Evolutionary conservation across 2,797 vertebrate genomes (phyloP), one percentile per base, ranked within the genome.

Genomic region (Urocyon cinereoargenteus): DNA sequence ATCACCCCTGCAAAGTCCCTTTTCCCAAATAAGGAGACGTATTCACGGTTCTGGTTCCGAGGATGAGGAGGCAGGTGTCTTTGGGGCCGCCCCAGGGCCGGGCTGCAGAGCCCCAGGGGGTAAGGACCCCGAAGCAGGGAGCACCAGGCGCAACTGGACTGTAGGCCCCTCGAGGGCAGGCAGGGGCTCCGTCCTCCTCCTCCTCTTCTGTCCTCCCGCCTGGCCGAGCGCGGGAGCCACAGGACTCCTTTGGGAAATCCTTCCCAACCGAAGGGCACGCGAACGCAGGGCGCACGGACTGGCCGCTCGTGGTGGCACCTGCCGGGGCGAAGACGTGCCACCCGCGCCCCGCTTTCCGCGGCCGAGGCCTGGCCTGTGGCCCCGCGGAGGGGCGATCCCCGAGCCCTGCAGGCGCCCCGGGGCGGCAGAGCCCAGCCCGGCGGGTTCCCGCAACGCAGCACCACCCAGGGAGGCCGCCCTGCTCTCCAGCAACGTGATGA

Each of bases 121-220:
- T 6, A 1, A 11, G 19, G 6, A 19, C 75, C 24, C 12, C 5
- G 28, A 31, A 34, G 22, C 79, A 7, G 6, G 14, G 16, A 22
- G 53, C 0, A 0, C 91, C 19, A 22, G 26, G 53, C 72, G 3
- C 1, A 0, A 12, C 2, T 14, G 28, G 79, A 84, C 49, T 6
- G 6, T 14, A 26, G 61, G n/a, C 40, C 31, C 31, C 24, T 26
- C 45, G 84, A 13, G n/a, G 61, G 13, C 6, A 21, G 9, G 11
- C 5, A 88, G 31, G 4, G 15, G 15, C 24, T 24, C 61, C 18
- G 5, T 16, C n/a, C 62, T 86, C 26, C 24, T 86, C 16, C 12
- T 49, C 26, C 11, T 51, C 53, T 26, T 89, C 31, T 2, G 7
- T n/a, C 12, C 6, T 34, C 40, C 40, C 40, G 15, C 53, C 24